Evolutionary conservation across 2,113 vertebrate genomes (phyloP).

Genomic region (Scortum barcoo): DNA sequence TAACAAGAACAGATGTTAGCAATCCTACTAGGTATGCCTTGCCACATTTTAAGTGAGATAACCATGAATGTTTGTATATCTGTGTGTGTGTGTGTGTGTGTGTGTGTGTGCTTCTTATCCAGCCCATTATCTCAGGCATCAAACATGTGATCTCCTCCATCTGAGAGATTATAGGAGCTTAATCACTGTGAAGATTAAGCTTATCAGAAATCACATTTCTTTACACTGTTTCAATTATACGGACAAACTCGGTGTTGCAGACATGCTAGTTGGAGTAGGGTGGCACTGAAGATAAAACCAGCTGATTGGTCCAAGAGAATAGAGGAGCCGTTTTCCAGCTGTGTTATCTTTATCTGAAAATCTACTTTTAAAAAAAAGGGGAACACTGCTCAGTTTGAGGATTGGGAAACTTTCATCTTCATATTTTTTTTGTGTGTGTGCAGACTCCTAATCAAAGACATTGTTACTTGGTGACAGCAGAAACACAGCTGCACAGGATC

Average conservation of each 20-base stretch:
- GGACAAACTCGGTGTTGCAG: constrained; percentile 47
- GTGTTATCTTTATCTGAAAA: constrained; percentile 58
- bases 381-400: constrained; percentile 2
- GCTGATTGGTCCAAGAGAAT: constrained; percentile 50
- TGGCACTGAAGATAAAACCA: constrained; percentile 22
- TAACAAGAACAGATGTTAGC: constrained; percentile 81
- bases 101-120: constrained; percentile 23
- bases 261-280: constrained; percentile 16
- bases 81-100: background rate
- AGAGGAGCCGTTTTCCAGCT: constrained; percentile 61
- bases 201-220: constrained; percentile 74
- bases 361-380: constrained; percentile 28
- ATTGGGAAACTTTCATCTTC: constrained; percentile 20
- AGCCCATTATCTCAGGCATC: constrained; percentile 62
- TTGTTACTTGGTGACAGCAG: constrained; percentile 10
- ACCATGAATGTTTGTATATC: constrained; percentile 7
- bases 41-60: constrained; percentile 63
- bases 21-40: constrained; percentile 43
- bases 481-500: background rate
- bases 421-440: constrained; percentile 8
- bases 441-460: constrained; percentile 15
- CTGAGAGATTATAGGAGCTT: constrained; percentile 60
- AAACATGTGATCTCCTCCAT: constrained; percentile 62
- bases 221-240: constrained; percentile 70
- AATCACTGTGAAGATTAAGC: constrained; percentile 75